A percentile compares a stretch with the other conserved stretches of the same genome.
Conservation (phyloP, 2,888 invertebrate species). For the Homarus gammarus region DNA sequence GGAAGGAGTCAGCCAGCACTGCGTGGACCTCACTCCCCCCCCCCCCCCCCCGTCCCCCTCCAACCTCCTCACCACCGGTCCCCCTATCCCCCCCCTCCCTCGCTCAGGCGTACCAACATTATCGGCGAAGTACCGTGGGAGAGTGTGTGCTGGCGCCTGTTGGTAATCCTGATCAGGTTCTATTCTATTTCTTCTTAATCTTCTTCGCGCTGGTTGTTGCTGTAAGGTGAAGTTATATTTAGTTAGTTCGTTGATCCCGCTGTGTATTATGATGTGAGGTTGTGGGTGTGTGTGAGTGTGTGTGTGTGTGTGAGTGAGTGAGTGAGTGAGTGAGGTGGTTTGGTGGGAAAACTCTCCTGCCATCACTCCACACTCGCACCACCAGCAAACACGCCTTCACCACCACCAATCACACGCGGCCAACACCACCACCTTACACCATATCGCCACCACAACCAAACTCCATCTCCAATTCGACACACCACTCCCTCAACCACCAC, state of each 20-base stretch:
- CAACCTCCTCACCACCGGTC: background rate
- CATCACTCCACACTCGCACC: too few relatives aligned
- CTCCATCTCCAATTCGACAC: too few relatives aligned
- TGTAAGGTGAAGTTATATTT: background rate
- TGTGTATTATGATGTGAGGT: background rate
- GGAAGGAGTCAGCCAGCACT: background rate
- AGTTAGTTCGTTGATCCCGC: background rate
- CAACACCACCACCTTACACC: too few relatives aligned
- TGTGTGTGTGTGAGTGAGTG: too few relatives aligned
- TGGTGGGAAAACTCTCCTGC: too few relatives aligned
- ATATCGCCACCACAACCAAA: too few relatives aligned
- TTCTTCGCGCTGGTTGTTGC: background rate
- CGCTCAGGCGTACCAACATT: slow-evolving; percentile 12
- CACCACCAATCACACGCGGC: too few relatives aligned
- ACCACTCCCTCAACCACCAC: too few relatives aligned
- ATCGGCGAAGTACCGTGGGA: background rate
- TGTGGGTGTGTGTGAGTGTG: too few relatives aligned
- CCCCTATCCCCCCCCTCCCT: background rate
- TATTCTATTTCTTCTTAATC: background rate
- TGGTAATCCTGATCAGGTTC: slow-evolving; percentile 1
- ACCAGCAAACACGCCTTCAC: too few relatives aligned
- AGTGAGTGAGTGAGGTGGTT: too few relatives aligned
- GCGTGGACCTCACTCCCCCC: background rate
- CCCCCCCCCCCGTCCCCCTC: background rate
- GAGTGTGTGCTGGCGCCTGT: background rate